Conservation (phyloP, 2,113 vertebrate genomes). For the Pongo abelii region DNA sequence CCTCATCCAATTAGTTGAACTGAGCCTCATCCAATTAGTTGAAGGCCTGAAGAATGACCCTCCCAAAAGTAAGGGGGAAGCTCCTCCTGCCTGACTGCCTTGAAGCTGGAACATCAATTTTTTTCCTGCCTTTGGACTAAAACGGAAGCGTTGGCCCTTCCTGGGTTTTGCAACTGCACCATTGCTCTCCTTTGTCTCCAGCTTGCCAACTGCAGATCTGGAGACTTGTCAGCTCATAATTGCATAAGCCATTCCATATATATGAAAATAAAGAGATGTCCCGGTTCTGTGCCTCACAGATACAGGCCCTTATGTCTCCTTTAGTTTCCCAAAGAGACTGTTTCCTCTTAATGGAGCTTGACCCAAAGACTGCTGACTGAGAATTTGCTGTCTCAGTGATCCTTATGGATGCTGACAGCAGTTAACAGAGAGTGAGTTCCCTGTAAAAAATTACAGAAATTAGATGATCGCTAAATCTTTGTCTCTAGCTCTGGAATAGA, state of each 20-base stretch:
- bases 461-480: neutral
- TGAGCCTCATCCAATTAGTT: neutral
- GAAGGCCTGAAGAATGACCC: neutral
- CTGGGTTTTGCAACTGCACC: neutral
- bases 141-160: neutral
- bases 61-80: neutral
- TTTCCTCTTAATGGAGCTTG: slow-evolving; percentile 49
- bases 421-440: slow-evolving; percentile 2
- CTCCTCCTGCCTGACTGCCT: neutral
- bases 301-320: neutral
- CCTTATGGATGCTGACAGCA: neutral
- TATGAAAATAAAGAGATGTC: neutral
- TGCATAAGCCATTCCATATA: neutral
- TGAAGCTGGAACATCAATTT: neutral
- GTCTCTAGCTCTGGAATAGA: neutral
- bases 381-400: neutral
- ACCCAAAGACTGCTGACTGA: slow-evolving; percentile 59
- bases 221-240: neutral
- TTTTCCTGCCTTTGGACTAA: neutral
- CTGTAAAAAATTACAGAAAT: slow-evolving; percentile 15
- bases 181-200: neutral
- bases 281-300: neutral
- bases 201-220: neutral
- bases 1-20: neutral
- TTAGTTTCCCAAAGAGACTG: neutral